These are phyloP conservation scores for Stenodera caucasica DNA, from an alignment of 2,888 invertebrate genomes.

Conservation along the genomic window DNA sequence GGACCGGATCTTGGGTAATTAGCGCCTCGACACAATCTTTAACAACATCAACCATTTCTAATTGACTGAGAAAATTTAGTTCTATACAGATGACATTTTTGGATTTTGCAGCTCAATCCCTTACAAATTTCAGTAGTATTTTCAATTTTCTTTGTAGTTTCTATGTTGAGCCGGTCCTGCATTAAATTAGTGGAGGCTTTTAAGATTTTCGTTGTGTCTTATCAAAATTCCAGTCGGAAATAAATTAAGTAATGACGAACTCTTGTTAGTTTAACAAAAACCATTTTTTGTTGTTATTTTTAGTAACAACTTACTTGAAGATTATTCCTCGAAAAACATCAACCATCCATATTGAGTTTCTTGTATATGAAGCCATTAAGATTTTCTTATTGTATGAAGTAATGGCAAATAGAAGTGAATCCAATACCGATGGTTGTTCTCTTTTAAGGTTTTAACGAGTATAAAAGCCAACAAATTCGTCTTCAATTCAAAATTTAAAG, in stretches of 20 bases:
- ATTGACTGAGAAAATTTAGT: too few species aligned
- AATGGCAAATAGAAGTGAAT: not conserved
- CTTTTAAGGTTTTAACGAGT: not conserved
- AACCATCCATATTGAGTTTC: not conserved
- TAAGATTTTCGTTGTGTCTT: not conserved
- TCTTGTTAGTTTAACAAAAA: too few species aligned
- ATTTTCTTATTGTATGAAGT: not conserved
- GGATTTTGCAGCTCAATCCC: too few species aligned
- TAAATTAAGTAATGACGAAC: not conserved
- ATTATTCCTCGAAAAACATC: not conserved
- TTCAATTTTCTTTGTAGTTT: too few species aligned
- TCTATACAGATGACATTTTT: too few species aligned
- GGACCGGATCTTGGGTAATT: too few species aligned
- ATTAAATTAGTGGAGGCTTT: not conserved
- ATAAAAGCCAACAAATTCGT: slow-evolving; percentile 5
- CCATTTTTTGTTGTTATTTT: not conserved
- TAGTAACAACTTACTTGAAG: not conserved
- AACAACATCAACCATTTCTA: too few species aligned
- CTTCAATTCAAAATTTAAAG: not conserved
- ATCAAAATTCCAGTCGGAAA: not conserved
- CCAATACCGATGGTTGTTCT: not conserved
- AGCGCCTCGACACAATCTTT: too few species aligned
- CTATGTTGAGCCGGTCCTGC: too few species aligned
- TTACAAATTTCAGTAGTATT: too few species aligned
- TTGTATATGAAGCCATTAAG: not conserved